Evolutionary conservation across 1,140 invertebrate species (phyloP), one percentile per base, ranked within the genome.

Genomic region (Propsilocerus akamusi): DNA sequence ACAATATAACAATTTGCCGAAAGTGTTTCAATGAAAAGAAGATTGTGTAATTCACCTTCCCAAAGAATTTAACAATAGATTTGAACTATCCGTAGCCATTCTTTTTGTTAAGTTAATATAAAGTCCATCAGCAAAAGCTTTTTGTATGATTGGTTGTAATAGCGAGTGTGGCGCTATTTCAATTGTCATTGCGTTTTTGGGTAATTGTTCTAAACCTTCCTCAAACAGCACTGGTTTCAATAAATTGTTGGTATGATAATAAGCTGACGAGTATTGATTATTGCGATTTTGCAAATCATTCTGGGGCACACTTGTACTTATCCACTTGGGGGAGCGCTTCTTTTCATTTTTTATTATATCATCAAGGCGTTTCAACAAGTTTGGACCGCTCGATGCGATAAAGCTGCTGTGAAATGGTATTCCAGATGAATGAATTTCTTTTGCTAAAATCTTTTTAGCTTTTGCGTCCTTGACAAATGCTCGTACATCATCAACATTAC

Each of bases 201-300:
- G 88, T 24, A 96, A 77, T 47, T 83, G 68, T 10, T 72, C 68
- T 1, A 84, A 66, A 1, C 81, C 81, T 64, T 93, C 86, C 58
- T 92, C 82, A 58, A 95, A 95, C 1, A 90, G 67, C 0, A 95
- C 90, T 14, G 86, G 78, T 54, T 66, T 79, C 37, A 92, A 64
- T 5, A 95, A 67, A 64, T 96, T 97, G 61, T 96, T 94, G 0
- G 90, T 90, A 59, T 92, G 87, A 60, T 97, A 97, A 56, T 90
- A 86, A 4, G 91, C 81, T 0, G 88, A 94, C 0, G 81, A 90
- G 8, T 75, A 59, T 49, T 76, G 70, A 1, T 81, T 78, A 4
- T 75, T 62, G 0, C 78, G 61, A 4, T 75, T 69, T n/a, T 77
- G 72, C 90, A 88, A 94, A 24, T 70, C 62, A n/a, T 52, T 52